Percentiles rank a stretch among this genome's conserved stretches.
Evolutionary conservation across 2,113 vertebrate species (phyloP).

Genomic region (Oncorhynchus keta): DNA sequence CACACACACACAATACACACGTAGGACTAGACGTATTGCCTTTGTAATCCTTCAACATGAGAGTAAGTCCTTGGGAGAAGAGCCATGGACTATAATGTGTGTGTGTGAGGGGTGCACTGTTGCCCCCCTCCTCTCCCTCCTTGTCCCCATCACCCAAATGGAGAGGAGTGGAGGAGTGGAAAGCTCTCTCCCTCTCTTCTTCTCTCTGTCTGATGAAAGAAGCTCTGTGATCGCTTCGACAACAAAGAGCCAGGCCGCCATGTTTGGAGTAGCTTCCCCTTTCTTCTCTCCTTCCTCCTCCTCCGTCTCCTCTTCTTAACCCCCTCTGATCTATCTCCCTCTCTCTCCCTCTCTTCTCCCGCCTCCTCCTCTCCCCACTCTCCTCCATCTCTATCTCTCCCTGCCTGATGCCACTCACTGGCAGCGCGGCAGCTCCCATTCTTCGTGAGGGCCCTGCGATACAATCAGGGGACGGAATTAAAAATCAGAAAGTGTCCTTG

Average conservation of each 20-base stretch:
- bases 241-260: conserved; percentile 75
- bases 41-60: conserved; percentile 8
- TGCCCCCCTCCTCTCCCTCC: conserved; percentile 52
- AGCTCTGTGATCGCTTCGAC: conserved; percentile 75
- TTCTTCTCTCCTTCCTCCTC: conserved; percentile 73
- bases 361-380: conserved; percentile 15
- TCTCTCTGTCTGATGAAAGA: conserved; percentile 75
- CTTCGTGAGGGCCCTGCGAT: conserved; percentile 75
- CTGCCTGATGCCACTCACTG: conserved; percentile 72
- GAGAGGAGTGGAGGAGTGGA: conserved; percentile 56
- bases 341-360: conserved; percentile 42
- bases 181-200: conserved; percentile 47
- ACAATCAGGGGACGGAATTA: conserved; percentile 83
- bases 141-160: conserved; percentile 51
- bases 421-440: conserved; percentile 69
- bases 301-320: conserved; percentile 45
- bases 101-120: conserved; percentile 53
- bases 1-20: neutral
- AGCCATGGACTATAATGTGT: conserved; percentile 57
- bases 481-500: conserved; percentile 77
- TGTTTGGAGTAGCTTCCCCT: conserved; percentile 74
- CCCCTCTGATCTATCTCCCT: neutral
- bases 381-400: conserved; percentile 42
- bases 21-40: neutral
- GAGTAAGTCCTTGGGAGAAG: conserved; percentile 61